A percentile compares a stretch with the other conserved stretches of the same genome.
These are phyloP conservation scores for Buceros bicornis DNA, from an alignment of 2,797 vertebrate species.

Conservation along the genomic window DNA sequence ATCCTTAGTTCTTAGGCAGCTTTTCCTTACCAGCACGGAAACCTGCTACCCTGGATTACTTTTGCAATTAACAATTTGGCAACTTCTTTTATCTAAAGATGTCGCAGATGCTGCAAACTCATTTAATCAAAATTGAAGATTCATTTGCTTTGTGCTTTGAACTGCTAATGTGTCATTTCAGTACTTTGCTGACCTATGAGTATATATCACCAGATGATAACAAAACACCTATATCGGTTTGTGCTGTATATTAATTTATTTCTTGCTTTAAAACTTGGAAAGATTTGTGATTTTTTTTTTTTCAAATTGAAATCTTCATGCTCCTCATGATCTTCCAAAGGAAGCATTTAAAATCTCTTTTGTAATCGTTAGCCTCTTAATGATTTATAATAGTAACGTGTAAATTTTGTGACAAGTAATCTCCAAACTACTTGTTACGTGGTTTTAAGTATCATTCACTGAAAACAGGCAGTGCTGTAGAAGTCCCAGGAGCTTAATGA, in stretches of 20 bases:
- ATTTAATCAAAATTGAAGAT: conserved; percentile 37
- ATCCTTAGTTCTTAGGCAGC: neutral
- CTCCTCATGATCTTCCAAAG: neutral
- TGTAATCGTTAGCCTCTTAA: neutral
- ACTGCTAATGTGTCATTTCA: conserved; percentile 6
- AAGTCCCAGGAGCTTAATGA: neutral
- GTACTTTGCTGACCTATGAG: neutral
- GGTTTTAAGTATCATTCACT: neutral
- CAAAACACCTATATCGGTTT: neutral
- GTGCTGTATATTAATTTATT: neutral
- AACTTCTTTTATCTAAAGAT: neutral
- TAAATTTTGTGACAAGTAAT: neutral
- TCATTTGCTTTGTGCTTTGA: conserved; percentile 44
- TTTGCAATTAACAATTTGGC: conserved; percentile 50
- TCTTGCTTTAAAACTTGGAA: neutral
- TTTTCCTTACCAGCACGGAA: conserved; percentile 9
- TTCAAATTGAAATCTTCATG: neutral
- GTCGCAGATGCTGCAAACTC: conserved; percentile 49
- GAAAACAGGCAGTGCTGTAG: neutral
- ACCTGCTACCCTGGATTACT: conserved; percentile 23
- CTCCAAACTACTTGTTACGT: neutral
- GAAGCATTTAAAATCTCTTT: neutral
- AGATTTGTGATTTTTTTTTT: neutral
- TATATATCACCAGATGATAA: neutral
- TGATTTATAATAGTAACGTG: neutral